These are phyloP conservation scores for Drosophila bunnanda DNA, from an alignment of 2,888 invertebrate genomes.

Conservation along the genomic window DNA sequence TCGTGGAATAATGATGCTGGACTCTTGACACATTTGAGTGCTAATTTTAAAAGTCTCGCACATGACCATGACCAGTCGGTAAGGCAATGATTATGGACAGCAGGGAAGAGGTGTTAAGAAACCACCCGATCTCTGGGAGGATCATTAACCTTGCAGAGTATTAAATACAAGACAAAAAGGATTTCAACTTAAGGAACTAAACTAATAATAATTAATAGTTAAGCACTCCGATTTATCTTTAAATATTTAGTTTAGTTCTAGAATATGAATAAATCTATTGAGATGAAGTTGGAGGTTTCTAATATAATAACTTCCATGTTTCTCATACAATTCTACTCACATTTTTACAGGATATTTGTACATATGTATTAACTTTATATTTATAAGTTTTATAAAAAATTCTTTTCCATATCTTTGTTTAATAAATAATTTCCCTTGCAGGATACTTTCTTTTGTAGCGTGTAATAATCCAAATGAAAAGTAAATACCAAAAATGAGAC, in stretches of 20 bases:
- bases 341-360: background rate
- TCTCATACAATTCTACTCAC: background rate
- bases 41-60: slow-evolving; percentile 72
- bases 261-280: too few relatives aligned
- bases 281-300: too few relatives aligned
- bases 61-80: slow-evolving; percentile 36
- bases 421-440: background rate
- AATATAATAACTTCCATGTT: background rate
- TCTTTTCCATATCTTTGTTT: background rate
- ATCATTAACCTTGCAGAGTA: slow-evolving; percentile 3
- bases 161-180: background rate
- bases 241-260: background rate
- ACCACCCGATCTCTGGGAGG: background rate
- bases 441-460: background rate
- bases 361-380: background rate
- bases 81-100: slow-evolving; percentile 20
- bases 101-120: slow-evolving; percentile 6
- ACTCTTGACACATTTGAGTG: slow-evolving; percentile 72
- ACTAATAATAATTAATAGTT: background rate
- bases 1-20: slow-evolving; percentile 64
- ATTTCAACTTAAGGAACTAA: too few relatives aligned
- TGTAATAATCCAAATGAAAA: slow-evolving; percentile 61
- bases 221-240: too few relatives aligned
- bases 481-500: slow-evolving; percentile 74
- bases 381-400: background rate